Evolutionary conservation across 1,140 invertebrate species (phyloP), one percentile per base, ranked within the genome.

Genomic region (Parapsyche elsis): DNA sequence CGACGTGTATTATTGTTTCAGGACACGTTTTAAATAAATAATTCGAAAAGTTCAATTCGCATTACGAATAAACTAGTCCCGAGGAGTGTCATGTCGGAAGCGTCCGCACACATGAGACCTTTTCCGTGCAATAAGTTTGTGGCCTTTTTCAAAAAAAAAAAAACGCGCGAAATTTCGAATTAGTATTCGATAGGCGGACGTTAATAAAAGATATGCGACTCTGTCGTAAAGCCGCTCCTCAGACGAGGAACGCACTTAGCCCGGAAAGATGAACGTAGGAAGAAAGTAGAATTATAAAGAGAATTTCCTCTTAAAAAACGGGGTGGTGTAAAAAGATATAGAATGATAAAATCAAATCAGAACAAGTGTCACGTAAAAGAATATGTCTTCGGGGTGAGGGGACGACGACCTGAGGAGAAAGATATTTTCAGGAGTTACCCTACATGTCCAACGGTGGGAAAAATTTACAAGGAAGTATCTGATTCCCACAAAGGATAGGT

Each of bases 321-420:
- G 24, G 45, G n/a, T 21, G 16, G 73, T 14, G 57, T 75, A 75
- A 75, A 75, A 77, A 77, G 75, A 30, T 53, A 77, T 64, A 64
- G 75, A 77, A 77, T 77, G 75, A 77, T 77, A 77, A 77, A 77
- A 77, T 77, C 75, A 77, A 77, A 77, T 77, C 75, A 77, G 75
- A 77, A 77, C 75, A 46, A 77, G 53, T 77, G 75, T 77, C 75
- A 77, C 75, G 75, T 77, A 77, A 77, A 77, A 77, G 53, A 77
- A 77, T 77, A 77, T 77, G 59, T 77, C 75, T 75, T 59, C 59
- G 30, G 30, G 71, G 71, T 73, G 12, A 16, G 71, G 19, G 57
- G 30, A 16, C 7, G 59, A 57, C 14, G 75, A 19, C 19, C 61
- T 30, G 61, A 23, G 21, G 21, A 67, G 61, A 23, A 23, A 12